Evolutionary conservation across 2,888 invertebrate species (phyloP).

Genomic region (Pseudococcus longispinus): DNA sequence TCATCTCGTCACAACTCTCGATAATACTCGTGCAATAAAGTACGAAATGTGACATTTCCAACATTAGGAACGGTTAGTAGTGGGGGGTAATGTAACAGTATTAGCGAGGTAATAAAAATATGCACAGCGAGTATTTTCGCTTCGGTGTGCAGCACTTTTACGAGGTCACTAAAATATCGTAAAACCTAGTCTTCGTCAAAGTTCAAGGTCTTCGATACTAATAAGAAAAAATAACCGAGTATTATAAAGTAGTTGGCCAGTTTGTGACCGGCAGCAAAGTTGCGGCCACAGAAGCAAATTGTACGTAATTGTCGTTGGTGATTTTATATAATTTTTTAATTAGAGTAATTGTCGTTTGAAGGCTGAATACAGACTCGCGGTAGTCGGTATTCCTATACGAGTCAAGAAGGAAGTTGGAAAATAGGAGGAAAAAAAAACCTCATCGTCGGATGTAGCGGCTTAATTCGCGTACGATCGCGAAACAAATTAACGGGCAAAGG

Average conservation of each 20-base stretch:
- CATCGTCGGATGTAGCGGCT: conserved; percentile 1
- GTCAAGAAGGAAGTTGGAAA: not conserved
- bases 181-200: conserved; percentile 8
- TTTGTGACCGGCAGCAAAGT: not conserved
- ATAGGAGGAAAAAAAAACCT: not conserved
- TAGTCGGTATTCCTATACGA: not conserved
- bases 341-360: conserved; percentile 8
- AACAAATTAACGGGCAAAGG: not conserved
- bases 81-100: not conserved
- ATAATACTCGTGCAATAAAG: no score
- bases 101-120: not conserved
- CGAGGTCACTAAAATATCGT: conserved; percentile 11
- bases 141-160: not conserved
- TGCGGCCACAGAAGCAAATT: not conserved
- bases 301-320: not conserved
- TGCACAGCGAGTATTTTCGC: not conserved
- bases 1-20: no score
- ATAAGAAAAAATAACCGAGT: not conserved
- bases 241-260: not conserved
- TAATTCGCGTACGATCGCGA: not conserved
- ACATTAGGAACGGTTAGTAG: no score
- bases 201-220: not conserved
- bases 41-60: no score
- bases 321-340: conserved; percentile 18
- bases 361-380: not conserved